Percentiles rank a stretch among this genome's conserved stretches.
These are phyloP conservation scores for Brevipalpus yothersi DNA, from an alignment of 1,140 invertebrate genomes.

Conservation along the genomic window DNA sequence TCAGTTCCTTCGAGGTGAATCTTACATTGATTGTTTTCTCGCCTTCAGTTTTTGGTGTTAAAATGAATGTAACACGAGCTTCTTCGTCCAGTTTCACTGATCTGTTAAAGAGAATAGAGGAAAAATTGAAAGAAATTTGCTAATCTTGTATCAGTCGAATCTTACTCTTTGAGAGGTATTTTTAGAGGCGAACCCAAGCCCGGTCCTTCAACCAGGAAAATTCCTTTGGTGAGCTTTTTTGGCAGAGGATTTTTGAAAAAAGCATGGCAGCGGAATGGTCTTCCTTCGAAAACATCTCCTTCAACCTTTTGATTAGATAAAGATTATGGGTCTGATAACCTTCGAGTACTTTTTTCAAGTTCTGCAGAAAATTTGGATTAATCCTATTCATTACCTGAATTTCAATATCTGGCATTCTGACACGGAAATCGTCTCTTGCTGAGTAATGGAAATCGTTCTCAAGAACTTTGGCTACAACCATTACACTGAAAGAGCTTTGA, in stretches of 20 bases:
- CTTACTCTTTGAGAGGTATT: slow-evolving; percentile 30
- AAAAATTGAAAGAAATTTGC: not conserved
- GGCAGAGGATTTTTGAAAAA: slow-evolving; percentile 58
- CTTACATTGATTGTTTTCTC: slow-evolving; percentile 49
- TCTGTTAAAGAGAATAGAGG: slow-evolving; percentile 15
- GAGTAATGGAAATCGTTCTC: slow-evolving; percentile 66
- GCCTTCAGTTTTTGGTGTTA: slow-evolving; percentile 41
- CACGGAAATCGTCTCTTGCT: slow-evolving; percentile 63
- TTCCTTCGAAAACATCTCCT: slow-evolving; percentile 31
- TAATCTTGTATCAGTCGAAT: not conserved
- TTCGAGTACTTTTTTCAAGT: not conserved
- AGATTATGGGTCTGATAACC: not conserved
- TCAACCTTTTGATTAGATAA: slow-evolving; percentile 14
- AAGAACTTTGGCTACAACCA: slow-evolving; percentile 47
- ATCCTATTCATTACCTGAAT: slow-evolving; percentile 28
- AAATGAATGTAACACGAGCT: slow-evolving; percentile 37
- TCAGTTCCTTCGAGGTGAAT: slow-evolving; percentile 49
- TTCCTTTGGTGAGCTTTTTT: slow-evolving; percentile 38
- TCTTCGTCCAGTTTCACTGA: slow-evolving; percentile 33
- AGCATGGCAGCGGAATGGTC: slow-evolving; percentile 36
- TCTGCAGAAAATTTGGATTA: not conserved
- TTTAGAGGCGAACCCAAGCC: slow-evolving; percentile 45
- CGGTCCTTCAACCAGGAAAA: slow-evolving; percentile 48
- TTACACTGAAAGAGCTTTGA: slow-evolving; percentile 56
- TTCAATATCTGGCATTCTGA: slow-evolving; percentile 64